Evolutionary conservation across 2,797 vertebrate genomes (phyloP).

Genomic region (Myotis findleyi): DNA sequence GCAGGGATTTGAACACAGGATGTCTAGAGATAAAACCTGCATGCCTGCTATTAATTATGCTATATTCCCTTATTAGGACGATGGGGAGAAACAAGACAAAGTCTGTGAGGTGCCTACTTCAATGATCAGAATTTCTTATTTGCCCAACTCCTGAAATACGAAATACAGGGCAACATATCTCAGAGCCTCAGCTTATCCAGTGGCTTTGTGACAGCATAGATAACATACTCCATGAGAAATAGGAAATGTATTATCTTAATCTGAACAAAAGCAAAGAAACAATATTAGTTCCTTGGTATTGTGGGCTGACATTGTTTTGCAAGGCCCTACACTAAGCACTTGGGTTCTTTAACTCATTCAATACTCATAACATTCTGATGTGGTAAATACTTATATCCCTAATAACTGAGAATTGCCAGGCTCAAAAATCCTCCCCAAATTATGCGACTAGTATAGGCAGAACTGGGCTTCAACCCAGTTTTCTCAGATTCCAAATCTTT

Average conservation of each 20-base stretch:
- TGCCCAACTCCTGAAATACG: not conserved
- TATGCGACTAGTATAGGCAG: not conserved
- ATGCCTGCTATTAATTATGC: rapidly evolving
- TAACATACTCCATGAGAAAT: not conserved
- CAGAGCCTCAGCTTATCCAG: not conserved
- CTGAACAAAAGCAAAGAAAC: not conserved
- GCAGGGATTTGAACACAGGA: not conserved
- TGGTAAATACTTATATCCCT: not conserved
- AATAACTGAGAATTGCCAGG: not conserved
- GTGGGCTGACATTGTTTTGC: not conserved
- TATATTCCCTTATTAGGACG: not conserved
- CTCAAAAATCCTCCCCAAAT: not conserved
- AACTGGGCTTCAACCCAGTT: not conserved
- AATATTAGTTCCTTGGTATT: not conserved
- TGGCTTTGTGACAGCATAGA: not conserved
- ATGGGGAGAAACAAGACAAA: not conserved
- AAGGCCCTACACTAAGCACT: not conserved
- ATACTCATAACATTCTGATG: not conserved
- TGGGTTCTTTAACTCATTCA: not conserved
- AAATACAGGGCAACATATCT: not conserved
- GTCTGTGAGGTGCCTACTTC: not conserved
- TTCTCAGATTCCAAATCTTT: not conserved
- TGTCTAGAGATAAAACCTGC: no score
- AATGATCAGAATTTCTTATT: no score
- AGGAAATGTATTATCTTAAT: not conserved